Evolutionary conservation across 2,888 invertebrate species (phyloP).

Genomic region (Diadegma fenestrale): DNA sequence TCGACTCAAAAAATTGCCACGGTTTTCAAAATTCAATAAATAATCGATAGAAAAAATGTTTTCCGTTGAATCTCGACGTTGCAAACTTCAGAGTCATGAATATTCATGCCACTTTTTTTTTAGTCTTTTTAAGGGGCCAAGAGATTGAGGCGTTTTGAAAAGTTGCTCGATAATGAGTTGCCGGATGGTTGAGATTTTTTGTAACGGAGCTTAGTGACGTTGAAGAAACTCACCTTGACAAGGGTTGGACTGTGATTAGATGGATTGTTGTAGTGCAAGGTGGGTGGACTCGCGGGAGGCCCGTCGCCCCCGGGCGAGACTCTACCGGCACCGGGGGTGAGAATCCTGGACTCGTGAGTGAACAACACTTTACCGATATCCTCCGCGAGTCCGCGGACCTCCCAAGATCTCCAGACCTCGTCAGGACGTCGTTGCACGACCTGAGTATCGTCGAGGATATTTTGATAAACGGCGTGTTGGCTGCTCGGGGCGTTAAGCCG

Average conservation of each 20-base stretch:
- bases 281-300: conserved; percentile 83
- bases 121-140: too few species aligned
- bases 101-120: too few species aligned
- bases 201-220: background rate
- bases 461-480: conserved; percentile 56
- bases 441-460: conserved; percentile 33
- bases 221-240: conserved; percentile 78
- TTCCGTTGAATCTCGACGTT: too few species aligned
- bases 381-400: conserved; percentile 80
- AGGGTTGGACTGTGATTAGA: conserved; percentile 81
- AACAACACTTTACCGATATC: conserved; percentile 83
- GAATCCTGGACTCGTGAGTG: conserved; percentile 84
- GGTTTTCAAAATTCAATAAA: too few species aligned
- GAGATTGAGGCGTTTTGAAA: too few species aligned
- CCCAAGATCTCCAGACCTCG: conserved; percentile 71
- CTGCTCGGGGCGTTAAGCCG: conserved; percentile 61
- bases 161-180: background rate
- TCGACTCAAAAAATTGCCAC: too few species aligned
- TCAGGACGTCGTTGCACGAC: conserved; percentile 56
- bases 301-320: conserved; percentile 83
- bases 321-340: conserved; percentile 83
- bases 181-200: background rate
- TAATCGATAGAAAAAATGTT: too few species aligned
- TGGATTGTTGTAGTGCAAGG: conserved; percentile 81
- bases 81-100: too few species aligned